phyloP scores from a whole-genome alignment of 2,113 vertebrate genomes.

The Thalassoma bifasciatum region DNA sequence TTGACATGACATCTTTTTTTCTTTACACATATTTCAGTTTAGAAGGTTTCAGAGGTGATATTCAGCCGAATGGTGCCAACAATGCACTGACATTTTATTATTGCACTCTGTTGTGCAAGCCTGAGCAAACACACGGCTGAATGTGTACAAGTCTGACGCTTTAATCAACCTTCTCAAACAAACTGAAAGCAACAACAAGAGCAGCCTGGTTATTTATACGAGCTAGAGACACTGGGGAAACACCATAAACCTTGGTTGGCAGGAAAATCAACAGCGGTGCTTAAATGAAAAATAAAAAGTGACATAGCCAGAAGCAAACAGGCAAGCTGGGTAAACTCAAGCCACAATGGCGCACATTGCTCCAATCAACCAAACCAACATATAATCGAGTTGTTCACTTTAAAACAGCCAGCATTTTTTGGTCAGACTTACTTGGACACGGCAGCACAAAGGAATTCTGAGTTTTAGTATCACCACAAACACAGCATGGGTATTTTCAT shows the following conservation, averaged over 20 bases:
- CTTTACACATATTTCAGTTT: not conserved
- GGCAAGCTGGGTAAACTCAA: not conserved
- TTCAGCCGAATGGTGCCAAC: not conserved
- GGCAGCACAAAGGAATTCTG: not conserved
- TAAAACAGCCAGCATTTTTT: not conserved
- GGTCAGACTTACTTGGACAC: not conserved
- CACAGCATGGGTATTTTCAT: not conserved
- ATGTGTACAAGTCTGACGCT: not conserved
- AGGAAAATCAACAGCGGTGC: conserved; percentile 4
- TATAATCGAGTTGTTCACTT: not conserved
- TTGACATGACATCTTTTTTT: not conserved
- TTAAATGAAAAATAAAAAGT: conserved; percentile 6
- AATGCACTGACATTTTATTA: not conserved
- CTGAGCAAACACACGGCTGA: not conserved
- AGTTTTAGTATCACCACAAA: not conserved
- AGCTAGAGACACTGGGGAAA: conserved; percentile 5
- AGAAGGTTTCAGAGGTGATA: not conserved
- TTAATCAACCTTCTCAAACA: not conserved
- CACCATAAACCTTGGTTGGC: not conserved
- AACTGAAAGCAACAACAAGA: conserved; percentile 1
- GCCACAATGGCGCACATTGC: not conserved
- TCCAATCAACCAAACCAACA: not conserved
- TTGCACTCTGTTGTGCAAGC: not conserved
- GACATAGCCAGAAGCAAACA: not conserved
- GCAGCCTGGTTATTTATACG: not conserved